A percentile compares a stretch with the other conserved stretches of the same genome.
Conservation (phyloP, 1,140 invertebrate genomes). For the Nebria ingens region DNA sequence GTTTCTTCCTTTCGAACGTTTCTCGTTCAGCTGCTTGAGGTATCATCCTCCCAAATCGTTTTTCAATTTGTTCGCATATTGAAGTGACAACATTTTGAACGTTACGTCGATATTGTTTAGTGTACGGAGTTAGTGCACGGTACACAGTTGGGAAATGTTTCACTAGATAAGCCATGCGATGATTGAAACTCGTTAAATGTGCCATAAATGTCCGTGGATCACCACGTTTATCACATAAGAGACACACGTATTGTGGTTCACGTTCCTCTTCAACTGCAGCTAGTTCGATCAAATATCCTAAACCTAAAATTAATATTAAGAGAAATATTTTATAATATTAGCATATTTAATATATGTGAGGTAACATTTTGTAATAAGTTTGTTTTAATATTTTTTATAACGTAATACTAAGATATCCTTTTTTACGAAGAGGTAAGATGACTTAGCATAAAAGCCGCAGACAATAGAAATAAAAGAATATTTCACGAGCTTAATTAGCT, state of each 20-base stretch:
- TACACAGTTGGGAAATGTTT: conserved; percentile 41
- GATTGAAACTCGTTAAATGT: conserved; percentile 62
- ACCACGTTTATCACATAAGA: conserved; percentile 63
- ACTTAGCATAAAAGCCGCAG: too few species aligned
- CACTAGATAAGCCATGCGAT: conserved; percentile 39
- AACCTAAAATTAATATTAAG: conserved; percentile 33
- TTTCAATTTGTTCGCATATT: conserved; percentile 48
- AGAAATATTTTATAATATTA: conserved; percentile 23
- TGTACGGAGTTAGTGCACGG: conserved; percentile 28
- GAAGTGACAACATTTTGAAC: conserved; percentile 41
- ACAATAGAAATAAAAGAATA: too few species aligned
- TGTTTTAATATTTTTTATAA: too few species aligned
- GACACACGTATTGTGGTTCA: conserved; percentile 60
- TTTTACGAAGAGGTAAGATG: too few species aligned
- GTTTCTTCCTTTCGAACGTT: conserved; percentile 43
- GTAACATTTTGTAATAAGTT: too few species aligned
- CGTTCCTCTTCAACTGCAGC: conserved; percentile 45
- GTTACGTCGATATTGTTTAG: conserved; percentile 40
- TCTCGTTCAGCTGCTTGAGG: conserved; percentile 43
- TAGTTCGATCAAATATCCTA: conserved; percentile 63
- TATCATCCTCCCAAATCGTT: conserved; percentile 46
- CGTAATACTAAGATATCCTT: too few species aligned
- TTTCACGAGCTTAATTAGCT: too few species aligned
- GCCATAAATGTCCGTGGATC: conserved; percentile 62
- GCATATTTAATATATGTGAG: not conserved